These are phyloP conservation scores for Oryzias javanicus DNA, from an alignment of 2,113 vertebrate species.

Conservation along the genomic window DNA sequence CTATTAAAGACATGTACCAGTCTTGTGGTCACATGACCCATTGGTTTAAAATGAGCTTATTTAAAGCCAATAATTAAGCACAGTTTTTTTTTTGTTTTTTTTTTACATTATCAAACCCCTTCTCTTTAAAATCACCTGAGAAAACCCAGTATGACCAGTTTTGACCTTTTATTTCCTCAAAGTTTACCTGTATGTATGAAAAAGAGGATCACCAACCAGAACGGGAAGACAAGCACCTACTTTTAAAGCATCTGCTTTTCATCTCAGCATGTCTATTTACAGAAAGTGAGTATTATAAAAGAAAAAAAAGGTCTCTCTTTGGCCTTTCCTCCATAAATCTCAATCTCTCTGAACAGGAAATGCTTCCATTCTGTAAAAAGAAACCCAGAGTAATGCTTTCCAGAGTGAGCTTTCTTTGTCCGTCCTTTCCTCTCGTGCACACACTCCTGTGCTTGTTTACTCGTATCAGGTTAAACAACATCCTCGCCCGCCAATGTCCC, in stretches of 20 bases:
- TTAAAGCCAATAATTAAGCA: no score
- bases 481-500: conserved; percentile 41
- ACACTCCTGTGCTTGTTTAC: conserved; percentile 45
- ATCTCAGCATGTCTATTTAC: conserved; percentile 36
- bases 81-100: no score
- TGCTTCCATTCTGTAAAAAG: conserved; percentile 52
- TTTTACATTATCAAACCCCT: no score
- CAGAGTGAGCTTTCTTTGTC: conserved; percentile 25
- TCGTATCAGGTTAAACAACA: conserved; percentile 58
- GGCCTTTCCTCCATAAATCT: conserved; percentile 53
- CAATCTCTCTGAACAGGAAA: conserved; percentile 62
- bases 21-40: no score
- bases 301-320: conserved; percentile 32
- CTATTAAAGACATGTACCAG: no score
- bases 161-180: background rate
- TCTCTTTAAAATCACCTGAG: no score
- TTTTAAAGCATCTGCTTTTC: conserved; percentile 50
- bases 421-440: conserved; percentile 21
- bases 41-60: no score
- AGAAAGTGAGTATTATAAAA: conserved; percentile 38
- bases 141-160: background rate
- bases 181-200: conserved; percentile 12
- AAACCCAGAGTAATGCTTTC: conserved; percentile 35
- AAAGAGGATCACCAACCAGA: conserved; percentile 4
- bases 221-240: conserved; percentile 6